Evolutionary conservation across 2,113 vertebrate genomes (phyloP).

Genomic region (Gadus chalcogrammus): DNA sequence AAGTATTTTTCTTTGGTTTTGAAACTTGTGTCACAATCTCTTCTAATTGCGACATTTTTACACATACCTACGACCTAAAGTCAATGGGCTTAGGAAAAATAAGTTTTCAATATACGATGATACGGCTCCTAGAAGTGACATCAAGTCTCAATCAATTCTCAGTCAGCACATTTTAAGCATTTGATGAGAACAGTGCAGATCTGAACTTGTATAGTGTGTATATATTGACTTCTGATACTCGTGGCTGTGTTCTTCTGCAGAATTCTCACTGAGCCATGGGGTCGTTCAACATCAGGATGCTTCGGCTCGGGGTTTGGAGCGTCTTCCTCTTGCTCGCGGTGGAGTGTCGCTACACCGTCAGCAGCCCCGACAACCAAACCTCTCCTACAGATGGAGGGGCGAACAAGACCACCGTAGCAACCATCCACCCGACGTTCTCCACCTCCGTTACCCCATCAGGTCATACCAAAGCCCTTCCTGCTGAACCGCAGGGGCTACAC

Average conservation of each 20-base stretch:
- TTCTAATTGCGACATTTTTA: no score
- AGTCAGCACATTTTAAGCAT: background rate
- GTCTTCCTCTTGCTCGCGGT: conserved; percentile 12
- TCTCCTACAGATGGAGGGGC: background rate
- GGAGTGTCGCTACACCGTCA: conserved; percentile 2
- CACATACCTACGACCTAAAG: no score
- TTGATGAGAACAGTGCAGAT: no score
- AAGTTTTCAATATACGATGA: conserved; percentile 33
- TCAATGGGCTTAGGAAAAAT: no score
- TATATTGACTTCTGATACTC: no score
- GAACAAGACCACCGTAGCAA: background rate
- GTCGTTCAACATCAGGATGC: conserved; percentile 10
- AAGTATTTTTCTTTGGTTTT: no score
- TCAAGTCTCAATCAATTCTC: conserved; percentile 7
- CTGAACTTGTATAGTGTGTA: no score
- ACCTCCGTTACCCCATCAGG: no score
- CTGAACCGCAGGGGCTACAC: no score
- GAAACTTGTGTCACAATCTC: no score
- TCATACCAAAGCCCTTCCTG: no score
- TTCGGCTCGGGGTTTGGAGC: conserved; percentile 28
- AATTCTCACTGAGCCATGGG: conserved; percentile 20
- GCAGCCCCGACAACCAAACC: background rate
- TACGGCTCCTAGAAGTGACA: conserved; percentile 5
- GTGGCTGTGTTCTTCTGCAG: conserved; percentile 43
- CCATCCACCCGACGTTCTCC: no score